Evolutionary conservation across 2,888 invertebrate species (phyloP).

Genomic region (Nomada ruficornis): DNA sequence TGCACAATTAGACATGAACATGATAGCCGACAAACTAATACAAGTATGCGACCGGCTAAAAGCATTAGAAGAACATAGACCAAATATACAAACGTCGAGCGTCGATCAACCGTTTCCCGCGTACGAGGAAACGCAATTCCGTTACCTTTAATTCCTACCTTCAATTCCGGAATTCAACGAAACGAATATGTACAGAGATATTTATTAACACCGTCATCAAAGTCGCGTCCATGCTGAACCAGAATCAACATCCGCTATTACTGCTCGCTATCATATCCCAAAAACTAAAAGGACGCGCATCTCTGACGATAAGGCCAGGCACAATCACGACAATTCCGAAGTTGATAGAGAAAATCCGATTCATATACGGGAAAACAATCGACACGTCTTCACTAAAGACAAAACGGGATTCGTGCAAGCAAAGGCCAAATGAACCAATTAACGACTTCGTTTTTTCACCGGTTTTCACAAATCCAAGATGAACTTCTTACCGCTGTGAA

Average conservation of each 20-base stretch:
- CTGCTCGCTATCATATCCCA: slow-evolving; percentile 16
- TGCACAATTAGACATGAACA: too few relatives aligned
- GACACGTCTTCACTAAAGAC: neutral
- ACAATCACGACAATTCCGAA: slow-evolving; percentile 12
- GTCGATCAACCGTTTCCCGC: too few relatives aligned
- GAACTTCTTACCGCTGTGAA: neutral
- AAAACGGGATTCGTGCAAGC: neutral
- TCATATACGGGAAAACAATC: too few relatives aligned
- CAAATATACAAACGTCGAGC: too few relatives aligned
- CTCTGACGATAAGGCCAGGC: slow-evolving; percentile 17
- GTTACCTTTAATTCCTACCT: too few relatives aligned
- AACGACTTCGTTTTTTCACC: slow-evolving; percentile 11
- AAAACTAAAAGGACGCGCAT: slow-evolving; percentile 28
- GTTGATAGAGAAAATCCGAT: slow-evolving; percentile 2
- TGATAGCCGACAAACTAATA: too few relatives aligned
- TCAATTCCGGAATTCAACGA: too few relatives aligned
- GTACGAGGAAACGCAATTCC: too few relatives aligned
- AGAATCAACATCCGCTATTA: neutral
- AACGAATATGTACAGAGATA: too few relatives aligned
- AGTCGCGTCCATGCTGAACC: slow-evolving; percentile 10
- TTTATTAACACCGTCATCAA: neutral
- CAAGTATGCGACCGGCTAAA: too few relatives aligned
- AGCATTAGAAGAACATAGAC: too few relatives aligned
- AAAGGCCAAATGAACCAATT: neutral
- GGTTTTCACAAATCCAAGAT: neutral